Evolutionary conservation across 2,113 vertebrate genomes (phyloP), one percentile per base, ranked within the genome.

Genomic region (Cebus imitator): DNA sequence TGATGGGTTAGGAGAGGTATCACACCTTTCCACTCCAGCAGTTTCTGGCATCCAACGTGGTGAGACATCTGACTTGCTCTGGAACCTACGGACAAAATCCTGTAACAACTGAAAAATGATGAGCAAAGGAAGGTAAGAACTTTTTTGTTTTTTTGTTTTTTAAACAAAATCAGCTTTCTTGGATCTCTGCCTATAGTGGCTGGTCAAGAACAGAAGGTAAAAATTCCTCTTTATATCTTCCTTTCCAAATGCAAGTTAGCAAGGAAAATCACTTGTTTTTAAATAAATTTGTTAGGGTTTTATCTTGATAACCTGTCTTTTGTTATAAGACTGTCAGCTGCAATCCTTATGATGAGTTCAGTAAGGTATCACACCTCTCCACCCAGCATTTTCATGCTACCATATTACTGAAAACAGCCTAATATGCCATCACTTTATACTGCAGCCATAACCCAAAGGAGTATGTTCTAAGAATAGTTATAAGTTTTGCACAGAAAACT

Each of bases 391-490:
- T 21, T 27, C 37, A 8, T 6, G 32, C 70, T 25, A 35, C 57
- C 7, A 8, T 4, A 2, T 16, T 16, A 61, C 72, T 73, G 58
- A 21, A 52, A 73, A 72, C 17, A 78, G 17, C 16, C 43, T 12
- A 6, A 55, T 1, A 21, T 7, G 6, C 13, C 40, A 52, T 35
- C 30, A 18, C n/a, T 37, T 55, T 6, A 30, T 0, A 35, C 17
- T 3, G 18, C 1, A 45, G 11, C 18, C 7, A 55, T 1, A 7
- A 5, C 70, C 50, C 8, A 55, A 14, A 30, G 20, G 18, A 85
- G 7, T 20, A 21, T 12, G 8, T 20, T 76, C 64, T 37, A 78
- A 64, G 50, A 48, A 66, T 4, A 48, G 45, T 18, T 61, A 27
- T 0, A 37, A 45, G 21, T 82, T 30, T 58, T 61, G 6, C 64